Conservation (phyloP, 2,888 invertebrate genomes). For the Cistogaster globosa region DNA sequence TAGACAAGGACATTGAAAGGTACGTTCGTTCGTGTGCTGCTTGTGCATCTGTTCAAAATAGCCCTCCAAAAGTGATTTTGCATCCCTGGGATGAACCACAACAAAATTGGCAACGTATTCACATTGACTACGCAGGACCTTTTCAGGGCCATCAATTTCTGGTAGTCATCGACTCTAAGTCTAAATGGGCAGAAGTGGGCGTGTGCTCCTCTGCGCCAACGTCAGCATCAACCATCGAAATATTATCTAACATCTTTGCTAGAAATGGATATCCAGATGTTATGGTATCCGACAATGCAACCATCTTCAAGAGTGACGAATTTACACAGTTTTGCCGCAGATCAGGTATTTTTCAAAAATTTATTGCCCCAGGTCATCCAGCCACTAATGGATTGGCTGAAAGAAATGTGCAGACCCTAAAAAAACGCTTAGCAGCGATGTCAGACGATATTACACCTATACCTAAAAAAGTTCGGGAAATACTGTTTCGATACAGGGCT, state of each 20-base stretch:
- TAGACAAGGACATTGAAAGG: neutral
- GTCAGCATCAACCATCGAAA: conserved; percentile 54
- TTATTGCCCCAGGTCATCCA: neutral
- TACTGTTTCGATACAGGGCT: neutral
- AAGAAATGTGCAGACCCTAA: neutral
- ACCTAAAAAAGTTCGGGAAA: neutral
- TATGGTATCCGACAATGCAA: neutral
- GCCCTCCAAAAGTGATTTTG: neutral
- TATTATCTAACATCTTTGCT: conserved; percentile 49
- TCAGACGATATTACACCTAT: neutral
- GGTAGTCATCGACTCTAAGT: neutral
- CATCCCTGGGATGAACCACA: conserved; percentile 11
- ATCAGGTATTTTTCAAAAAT: conserved; percentile 4
- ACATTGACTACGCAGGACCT: conserved; percentile 4
- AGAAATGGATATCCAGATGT: conserved; percentile 26
- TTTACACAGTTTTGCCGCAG: neutral
- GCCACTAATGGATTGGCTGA: no score
- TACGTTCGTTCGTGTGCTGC: neutral
- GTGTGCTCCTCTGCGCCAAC: conserved; percentile 46
- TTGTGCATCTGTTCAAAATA: neutral
- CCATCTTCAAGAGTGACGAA: neutral
- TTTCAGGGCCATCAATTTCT: conserved; percentile 5
- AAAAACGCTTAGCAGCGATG: neutral
- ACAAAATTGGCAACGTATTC: conserved; percentile 8
- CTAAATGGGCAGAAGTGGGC: conserved; percentile 32